phyloP scores from a whole-genome alignment of 2,113 vertebrate genomes.

The Neomonachus schauinslandi region DNA sequence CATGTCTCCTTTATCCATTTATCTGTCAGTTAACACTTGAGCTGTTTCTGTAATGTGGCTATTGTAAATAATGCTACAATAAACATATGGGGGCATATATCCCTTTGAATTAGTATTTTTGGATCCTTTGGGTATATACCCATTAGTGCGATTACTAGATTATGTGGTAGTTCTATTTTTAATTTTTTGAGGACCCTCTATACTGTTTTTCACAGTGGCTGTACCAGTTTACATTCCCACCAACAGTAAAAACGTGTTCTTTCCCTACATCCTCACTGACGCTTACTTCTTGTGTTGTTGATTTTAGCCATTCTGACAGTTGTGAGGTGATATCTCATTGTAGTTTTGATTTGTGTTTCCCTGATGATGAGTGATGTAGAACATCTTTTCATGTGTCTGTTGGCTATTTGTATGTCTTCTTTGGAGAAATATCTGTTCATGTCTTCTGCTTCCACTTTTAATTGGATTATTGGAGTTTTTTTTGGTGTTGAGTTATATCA shows the following conservation, averaged over 20 bases:
- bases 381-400: not conserved
- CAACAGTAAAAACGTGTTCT: not conserved
- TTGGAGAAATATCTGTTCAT: not conserved
- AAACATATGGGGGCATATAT: not conserved
- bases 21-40: not conserved
- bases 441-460: not conserved
- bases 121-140: not conserved
- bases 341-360: not conserved
- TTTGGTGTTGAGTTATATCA: not conserved
- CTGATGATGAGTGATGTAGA: not conserved
- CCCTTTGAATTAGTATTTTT: not conserved
- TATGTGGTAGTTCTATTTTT: not conserved
- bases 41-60: not conserved
- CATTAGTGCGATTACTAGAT: not conserved
- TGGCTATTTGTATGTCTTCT: not conserved
- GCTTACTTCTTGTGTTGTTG: not conserved
- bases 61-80: not conserved
- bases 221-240: not conserved
- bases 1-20: not conserved
- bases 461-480: not conserved
- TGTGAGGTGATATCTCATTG: not conserved
- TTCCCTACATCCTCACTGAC: not conserved
- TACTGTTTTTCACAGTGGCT: not conserved
- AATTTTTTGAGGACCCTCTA: not conserved
- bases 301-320: not conserved